Evolutionary conservation across 2,888 invertebrate species (phyloP).

Genomic region (Stratiomys singularior): DNA sequence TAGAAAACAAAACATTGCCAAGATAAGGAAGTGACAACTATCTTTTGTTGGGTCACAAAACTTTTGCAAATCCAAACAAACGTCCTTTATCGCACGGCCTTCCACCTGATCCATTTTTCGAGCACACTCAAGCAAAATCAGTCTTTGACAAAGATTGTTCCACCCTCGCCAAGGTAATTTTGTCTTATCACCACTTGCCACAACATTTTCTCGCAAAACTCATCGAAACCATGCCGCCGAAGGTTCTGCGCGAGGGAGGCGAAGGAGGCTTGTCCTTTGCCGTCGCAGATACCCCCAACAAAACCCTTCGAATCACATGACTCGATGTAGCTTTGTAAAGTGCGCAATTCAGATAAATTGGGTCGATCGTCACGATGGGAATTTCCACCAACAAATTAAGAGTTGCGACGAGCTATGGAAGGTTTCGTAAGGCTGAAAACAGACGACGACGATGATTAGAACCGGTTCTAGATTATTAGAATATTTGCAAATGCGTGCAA

Average conservation of each 20-base stretch:
- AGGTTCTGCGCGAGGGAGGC: not conserved
- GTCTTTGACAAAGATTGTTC: not conserved
- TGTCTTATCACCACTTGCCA: not conserved
- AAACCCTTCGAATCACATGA: not conserved
- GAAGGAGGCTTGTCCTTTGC: not conserved
- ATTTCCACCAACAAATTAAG: not conserved
- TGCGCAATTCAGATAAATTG: constrained; percentile 17
- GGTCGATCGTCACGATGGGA: constrained; percentile 16
- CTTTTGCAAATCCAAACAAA: too few species aligned
- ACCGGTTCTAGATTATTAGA: too few species aligned
- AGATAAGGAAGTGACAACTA: too few species aligned
- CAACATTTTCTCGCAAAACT: not conserved
- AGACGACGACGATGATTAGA: too few species aligned
- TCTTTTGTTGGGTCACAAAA: too few species aligned
- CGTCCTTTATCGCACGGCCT: too few species aligned
- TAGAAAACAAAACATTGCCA: too few species aligned
- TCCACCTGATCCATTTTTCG: too few species aligned
- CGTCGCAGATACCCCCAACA: not conserved
- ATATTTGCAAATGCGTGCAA: too few species aligned
- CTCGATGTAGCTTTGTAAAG: not conserved
- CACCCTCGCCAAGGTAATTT: not conserved
- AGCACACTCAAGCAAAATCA: too few species aligned
- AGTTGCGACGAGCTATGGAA: not conserved
- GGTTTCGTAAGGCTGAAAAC: constrained; percentile 5
- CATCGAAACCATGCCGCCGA: too few species aligned